These are phyloP conservation scores for Apamea anceps DNA, from an alignment of 2,888 invertebrate species.

Conservation along the genomic window DNA sequence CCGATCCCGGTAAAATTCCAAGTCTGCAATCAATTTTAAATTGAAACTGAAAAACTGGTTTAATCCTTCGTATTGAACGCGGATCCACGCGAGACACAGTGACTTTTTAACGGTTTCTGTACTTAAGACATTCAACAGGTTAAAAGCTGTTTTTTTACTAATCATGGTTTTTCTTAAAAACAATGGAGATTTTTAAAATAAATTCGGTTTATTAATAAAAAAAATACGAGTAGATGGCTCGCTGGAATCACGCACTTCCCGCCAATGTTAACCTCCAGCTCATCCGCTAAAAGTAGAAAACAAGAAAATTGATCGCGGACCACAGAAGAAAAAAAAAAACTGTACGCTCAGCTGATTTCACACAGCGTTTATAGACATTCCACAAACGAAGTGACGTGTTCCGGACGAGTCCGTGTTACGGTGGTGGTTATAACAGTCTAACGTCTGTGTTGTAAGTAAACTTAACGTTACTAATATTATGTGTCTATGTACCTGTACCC, in stretches of 20 bases:
- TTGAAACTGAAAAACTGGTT: not conserved
- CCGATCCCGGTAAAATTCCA: too few species aligned
- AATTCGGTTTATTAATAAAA: not conserved
- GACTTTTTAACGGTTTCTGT: not conserved
- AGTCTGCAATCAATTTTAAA: not conserved
- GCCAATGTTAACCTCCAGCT: not conserved
- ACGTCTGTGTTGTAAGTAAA: conserved; percentile 88
- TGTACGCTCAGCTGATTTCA: conserved; percentile 74
- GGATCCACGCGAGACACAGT: too few species aligned
- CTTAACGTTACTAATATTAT: conserved; percentile 85
- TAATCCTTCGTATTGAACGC: not conserved
- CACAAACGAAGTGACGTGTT: conserved; percentile 75
- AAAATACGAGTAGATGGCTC: not conserved
- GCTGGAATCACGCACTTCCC: not conserved
- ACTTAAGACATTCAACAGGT: not conserved
- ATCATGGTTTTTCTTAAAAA: not conserved
- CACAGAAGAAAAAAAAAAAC: not conserved
- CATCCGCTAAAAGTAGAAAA: not conserved
- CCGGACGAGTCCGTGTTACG: conserved; percentile 77
- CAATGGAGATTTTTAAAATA: not conserved
- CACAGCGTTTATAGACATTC: conserved; percentile 59
- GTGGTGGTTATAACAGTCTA: conserved; percentile 85
- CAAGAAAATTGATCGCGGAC: not conserved
- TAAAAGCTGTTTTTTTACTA: not conserved
- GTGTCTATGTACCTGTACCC: conserved; percentile 60